Base-by-base conservation (phyloP, 2,113 vertebrate species). In the Spizaetus ornatus region DNA sequence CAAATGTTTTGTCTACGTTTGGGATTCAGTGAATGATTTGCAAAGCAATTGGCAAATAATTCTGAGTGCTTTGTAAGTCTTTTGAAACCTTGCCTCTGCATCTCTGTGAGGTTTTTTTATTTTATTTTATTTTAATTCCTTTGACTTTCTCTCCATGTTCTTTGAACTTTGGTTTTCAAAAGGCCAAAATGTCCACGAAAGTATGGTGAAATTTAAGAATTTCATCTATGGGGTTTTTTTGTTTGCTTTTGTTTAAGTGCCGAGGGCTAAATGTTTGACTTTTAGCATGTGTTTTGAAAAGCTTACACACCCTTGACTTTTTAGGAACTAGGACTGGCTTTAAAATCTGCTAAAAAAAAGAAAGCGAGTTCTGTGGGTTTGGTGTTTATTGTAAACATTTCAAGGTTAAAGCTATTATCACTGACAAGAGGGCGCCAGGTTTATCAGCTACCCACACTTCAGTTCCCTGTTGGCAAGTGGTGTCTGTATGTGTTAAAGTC, bases 11-110 rank as follows among this genome's bases (percentile, higher is more conserved):
- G 5, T 67, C 80, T 94, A 7, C 65, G 34, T 40, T 0, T 94
- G 84, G 36, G 48, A 85, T 90, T 69, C 82, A 53, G 53, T 43
- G 42, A 76, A 67, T 67, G 53, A 84, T 94, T 96, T 87, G 36
- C 77, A 92, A 96, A 94, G 63, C 29, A 90, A 67, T 38, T 81
- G 23, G 32, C 20, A 94, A 92, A 73, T 62, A 52, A 72, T 38
- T 91, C 78, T 56, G 58, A n/a, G 38, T 79, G 63, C 29, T 77
- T 94, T 56, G 19, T 27, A 50, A 67, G 7, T 73, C 15, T 42
- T 66, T 62, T 62, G 67, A 94, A 88, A 66, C 36, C 31, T 92
- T 55, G 56, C 31, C 43, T 66, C 43, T 92, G 43, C 34, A 69
- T n/a, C 42, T 91, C 81, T 79, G 9, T 45, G 36, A 65, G 15